Evolutionary conservation across 2,113 vertebrate species (phyloP).

Genomic region (Anthoscopus minutus): DNA sequence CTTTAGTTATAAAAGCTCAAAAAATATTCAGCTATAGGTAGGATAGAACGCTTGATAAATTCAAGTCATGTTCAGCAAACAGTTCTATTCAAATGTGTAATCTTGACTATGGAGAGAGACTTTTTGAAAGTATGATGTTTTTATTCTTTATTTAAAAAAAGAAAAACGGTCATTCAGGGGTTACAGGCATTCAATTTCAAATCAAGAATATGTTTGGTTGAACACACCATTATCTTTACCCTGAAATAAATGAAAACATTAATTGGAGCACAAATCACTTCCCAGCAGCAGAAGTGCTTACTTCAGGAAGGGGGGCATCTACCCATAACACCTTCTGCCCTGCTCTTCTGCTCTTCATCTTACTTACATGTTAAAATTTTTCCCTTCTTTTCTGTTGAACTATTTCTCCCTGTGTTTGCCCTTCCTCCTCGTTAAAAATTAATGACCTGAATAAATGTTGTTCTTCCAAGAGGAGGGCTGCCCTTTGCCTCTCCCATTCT

Average conservation of each 20-base stretch:
- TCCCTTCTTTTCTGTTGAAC: not conserved
- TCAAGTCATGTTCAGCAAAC: not conserved
- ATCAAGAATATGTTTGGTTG: not conserved
- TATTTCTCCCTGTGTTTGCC: not conserved
- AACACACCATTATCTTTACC: not conserved
- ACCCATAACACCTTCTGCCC: not conserved
- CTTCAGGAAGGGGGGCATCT: not conserved
- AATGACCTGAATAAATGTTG: not conserved
- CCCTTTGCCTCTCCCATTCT: not conserved
- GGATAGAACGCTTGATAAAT: not conserved
- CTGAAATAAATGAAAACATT: not conserved
- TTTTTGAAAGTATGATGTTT: not conserved
- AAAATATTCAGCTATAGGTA: not conserved
- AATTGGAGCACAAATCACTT: not conserved
- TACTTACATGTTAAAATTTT: not conserved
- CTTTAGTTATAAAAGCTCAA: not conserved
- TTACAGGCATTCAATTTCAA: not conserved
- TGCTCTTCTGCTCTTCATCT: not conserved
- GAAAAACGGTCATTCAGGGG: not conserved
- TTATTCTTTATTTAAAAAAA: not conserved
- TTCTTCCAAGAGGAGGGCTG: not conserved
- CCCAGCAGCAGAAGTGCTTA: no score
- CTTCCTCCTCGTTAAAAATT: not conserved
- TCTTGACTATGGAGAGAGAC: not conserved
- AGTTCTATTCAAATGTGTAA: not conserved